phyloP scores from a whole-genome alignment of 2,113 vertebrate species.

The Mesitornis unicolor region DNA sequence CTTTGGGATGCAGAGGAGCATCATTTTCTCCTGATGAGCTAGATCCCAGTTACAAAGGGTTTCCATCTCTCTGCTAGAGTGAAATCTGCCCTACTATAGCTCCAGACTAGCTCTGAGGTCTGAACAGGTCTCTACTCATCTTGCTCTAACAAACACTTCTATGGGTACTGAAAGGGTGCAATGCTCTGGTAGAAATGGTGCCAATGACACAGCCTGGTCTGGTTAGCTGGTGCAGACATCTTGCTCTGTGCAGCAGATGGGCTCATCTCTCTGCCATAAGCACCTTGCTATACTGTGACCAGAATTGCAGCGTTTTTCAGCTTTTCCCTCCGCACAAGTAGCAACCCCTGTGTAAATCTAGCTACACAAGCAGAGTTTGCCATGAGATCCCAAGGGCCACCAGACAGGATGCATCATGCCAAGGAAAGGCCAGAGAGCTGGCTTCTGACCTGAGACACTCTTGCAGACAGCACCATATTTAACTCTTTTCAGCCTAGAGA shows the following conservation, averaged over 20 bases:
- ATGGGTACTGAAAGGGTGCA: fast-evolving
- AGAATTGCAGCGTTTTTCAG: background rate
- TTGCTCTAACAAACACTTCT: background rate
- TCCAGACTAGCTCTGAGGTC: background rate
- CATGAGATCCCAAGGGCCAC: background rate
- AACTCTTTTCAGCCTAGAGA: background rate
- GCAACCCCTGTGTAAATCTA: background rate
- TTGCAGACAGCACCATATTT: background rate
- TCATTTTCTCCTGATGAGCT: background rate
- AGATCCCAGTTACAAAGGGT: background rate
- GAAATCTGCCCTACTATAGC: background rate
- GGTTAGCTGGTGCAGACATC: background rate
- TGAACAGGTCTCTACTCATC: background rate
- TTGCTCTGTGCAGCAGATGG: background rate
- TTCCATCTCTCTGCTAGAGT: background rate
- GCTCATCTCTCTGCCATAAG: background rate
- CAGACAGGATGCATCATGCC: background rate
- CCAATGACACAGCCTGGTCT: background rate
- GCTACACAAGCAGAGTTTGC: background rate
- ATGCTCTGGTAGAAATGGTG: background rate
- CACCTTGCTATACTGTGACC: background rate
- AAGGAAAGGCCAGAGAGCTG: background rate
- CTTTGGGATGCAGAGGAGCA: background rate
- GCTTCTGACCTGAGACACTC: background rate
- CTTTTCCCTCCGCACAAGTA: background rate